Conservation (phyloP, 2,113 vertebrate genomes). For the Equus przewalskii region DNA sequence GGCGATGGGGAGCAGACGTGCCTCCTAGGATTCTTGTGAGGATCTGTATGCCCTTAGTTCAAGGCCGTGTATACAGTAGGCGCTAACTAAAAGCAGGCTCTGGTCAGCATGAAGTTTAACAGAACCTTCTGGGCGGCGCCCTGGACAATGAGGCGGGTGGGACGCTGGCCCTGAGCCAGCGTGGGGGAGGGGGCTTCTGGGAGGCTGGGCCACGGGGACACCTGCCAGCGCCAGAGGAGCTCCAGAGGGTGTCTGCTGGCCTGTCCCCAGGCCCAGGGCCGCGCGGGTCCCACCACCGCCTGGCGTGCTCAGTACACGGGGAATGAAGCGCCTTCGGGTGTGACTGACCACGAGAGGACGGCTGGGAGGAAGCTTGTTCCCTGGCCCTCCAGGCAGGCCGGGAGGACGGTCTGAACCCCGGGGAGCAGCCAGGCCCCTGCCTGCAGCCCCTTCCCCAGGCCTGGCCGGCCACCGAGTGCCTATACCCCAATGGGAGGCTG, state of each 20-base stretch:
- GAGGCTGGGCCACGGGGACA: too few relatives aligned
- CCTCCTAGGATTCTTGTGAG: too few relatives aligned
- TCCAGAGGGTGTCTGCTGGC: background rate
- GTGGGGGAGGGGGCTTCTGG: too few relatives aligned
- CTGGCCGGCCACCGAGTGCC: too few relatives aligned
- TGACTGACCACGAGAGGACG: background rate
- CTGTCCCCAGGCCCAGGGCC: background rate
- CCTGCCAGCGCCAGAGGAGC: background rate
- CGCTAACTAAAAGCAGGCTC: background rate
- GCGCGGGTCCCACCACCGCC: background rate
- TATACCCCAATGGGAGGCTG: background rate
- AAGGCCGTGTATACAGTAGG: background rate
- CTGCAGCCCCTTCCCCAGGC: background rate
- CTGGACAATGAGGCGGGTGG: background rate
- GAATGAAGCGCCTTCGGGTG: too few relatives aligned
- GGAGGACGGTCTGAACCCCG: fast-evolving
- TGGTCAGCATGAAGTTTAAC: background rate
- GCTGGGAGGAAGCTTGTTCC: background rate
- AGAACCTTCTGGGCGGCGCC: background rate
- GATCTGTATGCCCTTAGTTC: background rate
- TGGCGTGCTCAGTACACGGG: background rate
- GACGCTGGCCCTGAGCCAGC: background rate
- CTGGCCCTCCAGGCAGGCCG: background rate
- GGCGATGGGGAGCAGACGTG: too few relatives aligned
- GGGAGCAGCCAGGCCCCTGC: background rate